phyloP scores from a whole-genome alignment of 2,113 vertebrate species.

The Clinocottus analis region DNA sequence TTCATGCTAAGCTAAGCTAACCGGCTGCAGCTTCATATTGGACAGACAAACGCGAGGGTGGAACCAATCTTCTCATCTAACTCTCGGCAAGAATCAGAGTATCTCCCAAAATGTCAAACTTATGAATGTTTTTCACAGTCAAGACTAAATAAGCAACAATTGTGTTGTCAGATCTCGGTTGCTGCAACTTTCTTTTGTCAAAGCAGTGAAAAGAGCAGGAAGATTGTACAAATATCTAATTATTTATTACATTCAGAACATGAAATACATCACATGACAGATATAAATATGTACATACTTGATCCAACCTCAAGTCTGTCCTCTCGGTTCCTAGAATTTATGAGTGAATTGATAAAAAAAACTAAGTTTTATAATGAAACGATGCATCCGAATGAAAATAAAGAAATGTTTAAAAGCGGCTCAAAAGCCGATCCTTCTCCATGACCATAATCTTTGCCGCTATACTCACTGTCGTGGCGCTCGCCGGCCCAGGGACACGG shows the following conservation, averaged over 20 bases:
- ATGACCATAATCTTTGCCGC: background rate
- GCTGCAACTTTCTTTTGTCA: background rate
- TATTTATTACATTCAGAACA: no score
- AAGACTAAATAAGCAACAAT: background rate
- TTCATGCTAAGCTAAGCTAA: background rate
- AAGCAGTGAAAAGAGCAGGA: background rate
- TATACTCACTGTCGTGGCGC: constrained; percentile 87
- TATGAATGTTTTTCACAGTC: no score
- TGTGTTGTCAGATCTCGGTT: background rate
- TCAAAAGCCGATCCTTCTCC: background rate
- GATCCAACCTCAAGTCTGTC: background rate
- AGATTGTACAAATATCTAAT: no score
- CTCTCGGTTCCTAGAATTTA: background rate
- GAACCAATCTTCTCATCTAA: background rate
- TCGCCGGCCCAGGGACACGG: constrained; percentile 80
- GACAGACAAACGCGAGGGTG: background rate
- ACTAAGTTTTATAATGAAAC: background rate
- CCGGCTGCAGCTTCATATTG: background rate
- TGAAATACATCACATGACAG: background rate
- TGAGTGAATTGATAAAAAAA: background rate
- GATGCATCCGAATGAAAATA: background rate
- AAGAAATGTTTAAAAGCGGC: background rate
- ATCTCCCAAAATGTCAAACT: background rate
- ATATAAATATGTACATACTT: background rate
- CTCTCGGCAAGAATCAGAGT: background rate